Evolutionary conservation across 2,113 vertebrate species (phyloP).

Genomic region (Hemicordylus capensis): DNA sequence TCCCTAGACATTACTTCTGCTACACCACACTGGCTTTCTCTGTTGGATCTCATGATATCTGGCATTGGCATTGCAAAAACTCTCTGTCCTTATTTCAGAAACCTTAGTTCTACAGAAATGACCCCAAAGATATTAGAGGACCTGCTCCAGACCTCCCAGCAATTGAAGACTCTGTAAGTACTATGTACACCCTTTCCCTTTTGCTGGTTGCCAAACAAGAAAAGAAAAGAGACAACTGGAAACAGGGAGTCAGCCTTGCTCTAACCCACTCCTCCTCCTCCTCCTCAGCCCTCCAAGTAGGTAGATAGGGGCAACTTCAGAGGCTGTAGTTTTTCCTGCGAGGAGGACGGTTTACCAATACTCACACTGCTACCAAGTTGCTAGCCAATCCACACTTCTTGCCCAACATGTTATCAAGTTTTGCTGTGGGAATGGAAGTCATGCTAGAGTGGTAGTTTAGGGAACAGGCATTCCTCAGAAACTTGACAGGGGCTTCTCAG

Average conservation of each 20-base stretch:
- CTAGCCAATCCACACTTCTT: neutral
- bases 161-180: conserved; percentile 70
- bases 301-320: neutral
- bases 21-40: no score
- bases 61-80: neutral
- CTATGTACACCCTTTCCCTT: neutral
- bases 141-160: conserved; percentile 38
- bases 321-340: neutral
- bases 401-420: neutral
- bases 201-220: neutral
- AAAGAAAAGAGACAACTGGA: neutral
- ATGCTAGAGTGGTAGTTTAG: neutral
- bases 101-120: conserved; percentile 64
- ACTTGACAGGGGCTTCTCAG: neutral
- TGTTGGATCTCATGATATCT: rapidly evolving
- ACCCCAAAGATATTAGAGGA: conserved; percentile 19
- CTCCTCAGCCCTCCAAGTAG: neutral
- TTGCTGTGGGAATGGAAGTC: neutral
- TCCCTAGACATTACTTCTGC: neutral
- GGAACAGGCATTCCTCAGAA: neutral
- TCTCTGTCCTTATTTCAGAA: conserved; percentile 52
- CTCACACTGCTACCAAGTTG: neutral
- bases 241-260: neutral
- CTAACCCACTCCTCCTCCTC: neutral
- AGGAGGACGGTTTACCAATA: neutral